phyloP scores from a whole-genome alignment of 2,888 invertebrate species.

The Rhamnusium bicolor region DNA sequence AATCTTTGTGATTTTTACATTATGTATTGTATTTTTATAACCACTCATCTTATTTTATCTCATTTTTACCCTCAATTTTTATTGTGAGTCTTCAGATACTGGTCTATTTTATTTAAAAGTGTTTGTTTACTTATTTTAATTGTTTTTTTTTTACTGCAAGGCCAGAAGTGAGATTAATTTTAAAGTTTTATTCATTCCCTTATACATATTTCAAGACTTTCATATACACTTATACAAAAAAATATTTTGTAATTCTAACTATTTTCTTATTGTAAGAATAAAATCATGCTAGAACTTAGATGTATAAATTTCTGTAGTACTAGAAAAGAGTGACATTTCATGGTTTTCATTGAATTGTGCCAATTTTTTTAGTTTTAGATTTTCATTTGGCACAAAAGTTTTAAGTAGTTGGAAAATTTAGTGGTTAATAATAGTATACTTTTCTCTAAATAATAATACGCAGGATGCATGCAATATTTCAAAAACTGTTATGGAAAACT shows the following conservation, averaged over 20 bases:
- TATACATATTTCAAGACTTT: constrained; percentile 42
- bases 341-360: constrained; percentile 44
- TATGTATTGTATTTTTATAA: constrained; percentile 10
- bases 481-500: background rate
- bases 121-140: constrained; percentile 29
- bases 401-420: constrained; percentile 23
- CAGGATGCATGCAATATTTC: constrained; percentile 16
- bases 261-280: constrained; percentile 50
- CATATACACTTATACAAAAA: constrained; percentile 40
- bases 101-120: constrained; percentile 21
- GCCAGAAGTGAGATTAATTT: constrained; percentile 12
- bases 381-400: constrained; percentile 20
- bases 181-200: constrained; percentile 45
- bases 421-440: constrained; percentile 25
- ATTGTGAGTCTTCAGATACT: constrained; percentile 13
- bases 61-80: background rate
- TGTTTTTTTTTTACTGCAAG: constrained; percentile 34
- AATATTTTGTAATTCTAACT: constrained; percentile 45
- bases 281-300: constrained; percentile 35
- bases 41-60: constrained; percentile 5
- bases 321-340: constrained; percentile 20
- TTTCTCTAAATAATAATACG: constrained; percentile 20
- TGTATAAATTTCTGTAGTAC: constrained; percentile 17
- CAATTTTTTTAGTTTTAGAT: constrained; percentile 33
- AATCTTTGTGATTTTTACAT: constrained; percentile 26